These are phyloP conservation scores for Cheilosia grossa DNA, from an alignment of 2,888 invertebrate species.

Conservation along the genomic window DNA sequence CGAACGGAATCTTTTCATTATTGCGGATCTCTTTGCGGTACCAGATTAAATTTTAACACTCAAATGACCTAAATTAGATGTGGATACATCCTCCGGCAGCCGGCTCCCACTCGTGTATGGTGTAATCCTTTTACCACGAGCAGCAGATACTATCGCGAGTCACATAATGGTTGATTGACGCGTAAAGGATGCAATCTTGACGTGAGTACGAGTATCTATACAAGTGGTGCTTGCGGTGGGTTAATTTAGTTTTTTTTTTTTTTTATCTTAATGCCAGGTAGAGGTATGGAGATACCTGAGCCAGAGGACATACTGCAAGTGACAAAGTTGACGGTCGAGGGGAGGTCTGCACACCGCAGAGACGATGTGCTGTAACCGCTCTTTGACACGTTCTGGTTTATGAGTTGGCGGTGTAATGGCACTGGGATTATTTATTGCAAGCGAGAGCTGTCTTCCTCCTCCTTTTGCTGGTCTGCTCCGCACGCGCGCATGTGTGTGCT, in stretches of 20 bases:
- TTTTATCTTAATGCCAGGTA: conserved; percentile 63
- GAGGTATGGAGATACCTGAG: conserved; percentile 40
- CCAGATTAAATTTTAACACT: conserved; percentile 71
- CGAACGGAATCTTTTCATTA: conserved; percentile 47
- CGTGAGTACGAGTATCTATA: conserved; percentile 46
- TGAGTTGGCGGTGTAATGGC: conserved; percentile 69
- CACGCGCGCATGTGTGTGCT: conserved; percentile 6
- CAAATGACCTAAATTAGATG: conserved; percentile 67
- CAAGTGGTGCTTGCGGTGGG: conserved; percentile 3
- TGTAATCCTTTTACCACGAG: conserved; percentile 41
- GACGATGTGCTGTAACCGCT: conserved; percentile 52
- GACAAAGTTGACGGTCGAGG: conserved; percentile 55
- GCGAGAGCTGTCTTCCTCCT: conserved; percentile 53
- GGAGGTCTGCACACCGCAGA: conserved; percentile 51
- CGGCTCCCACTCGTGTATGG: neutral
- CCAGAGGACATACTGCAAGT: conserved; percentile 19
- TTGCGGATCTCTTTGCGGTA: conserved; percentile 44
- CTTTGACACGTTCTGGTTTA: conserved; percentile 74
- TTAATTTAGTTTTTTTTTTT: too few relatives aligned
- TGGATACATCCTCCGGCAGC: neutral
- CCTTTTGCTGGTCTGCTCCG: conserved; percentile 11
- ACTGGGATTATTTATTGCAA: conserved; percentile 74
- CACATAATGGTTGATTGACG: conserved; percentile 65
- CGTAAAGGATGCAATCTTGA: conserved; percentile 65
- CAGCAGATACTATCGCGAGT: conserved; percentile 25